Percentiles rank a stretch among this genome's conserved stretches.
phyloP scores from a whole-genome alignment of 1,140 invertebrate genomes.

The Diabrotica undecimpunctata region DNA sequence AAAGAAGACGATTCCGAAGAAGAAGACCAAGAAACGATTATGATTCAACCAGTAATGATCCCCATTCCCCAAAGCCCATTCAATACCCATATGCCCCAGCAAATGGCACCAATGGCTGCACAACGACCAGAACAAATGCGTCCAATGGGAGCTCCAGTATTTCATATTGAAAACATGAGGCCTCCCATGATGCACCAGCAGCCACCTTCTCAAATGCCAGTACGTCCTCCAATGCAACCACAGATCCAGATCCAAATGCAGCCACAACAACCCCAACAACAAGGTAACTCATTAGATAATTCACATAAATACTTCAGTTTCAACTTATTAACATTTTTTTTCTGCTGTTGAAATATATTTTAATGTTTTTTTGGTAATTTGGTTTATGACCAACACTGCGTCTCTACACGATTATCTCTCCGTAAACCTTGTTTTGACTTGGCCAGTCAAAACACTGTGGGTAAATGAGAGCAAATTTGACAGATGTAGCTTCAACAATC shows the following conservation, averaged over 20 bases:
- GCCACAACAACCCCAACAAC: slow-evolving; percentile 27
- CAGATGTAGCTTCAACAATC: too few relatives aligned
- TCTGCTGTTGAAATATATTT: too few relatives aligned
- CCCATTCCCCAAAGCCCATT: slow-evolving; percentile 40
- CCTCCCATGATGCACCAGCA: slow-evolving; percentile 34
- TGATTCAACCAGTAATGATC: slow-evolving; percentile 47
- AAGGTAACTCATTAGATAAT: slow-evolving; percentile 21
- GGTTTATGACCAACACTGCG: too few relatives aligned
- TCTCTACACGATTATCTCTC: too few relatives aligned
- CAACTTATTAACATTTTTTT: too few relatives aligned
- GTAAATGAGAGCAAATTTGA: too few relatives aligned
- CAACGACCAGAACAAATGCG: slow-evolving; percentile 24
- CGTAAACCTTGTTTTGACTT: too few relatives aligned
- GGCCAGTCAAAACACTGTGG: too few relatives aligned
- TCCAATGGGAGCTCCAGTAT: slow-evolving; percentile 27
- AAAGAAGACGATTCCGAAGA: slow-evolving; percentile 36
- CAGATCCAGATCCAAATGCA: slow-evolving; percentile 15
- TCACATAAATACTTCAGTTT: too few relatives aligned
- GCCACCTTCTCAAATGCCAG: slow-evolving; percentile 19
- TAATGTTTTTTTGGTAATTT: too few relatives aligned
- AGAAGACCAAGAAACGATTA: slow-evolving; percentile 44
- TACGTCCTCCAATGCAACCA: slow-evolving; percentile 3
- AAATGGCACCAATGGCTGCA: slow-evolving; percentile 27
- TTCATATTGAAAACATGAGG: slow-evolving; percentile 42
- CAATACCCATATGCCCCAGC: slow-evolving; percentile 44